These are phyloP conservation scores for Serrognathus titanus DNA, from an alignment of 2,888 invertebrate species.

Conservation along the genomic window DNA sequence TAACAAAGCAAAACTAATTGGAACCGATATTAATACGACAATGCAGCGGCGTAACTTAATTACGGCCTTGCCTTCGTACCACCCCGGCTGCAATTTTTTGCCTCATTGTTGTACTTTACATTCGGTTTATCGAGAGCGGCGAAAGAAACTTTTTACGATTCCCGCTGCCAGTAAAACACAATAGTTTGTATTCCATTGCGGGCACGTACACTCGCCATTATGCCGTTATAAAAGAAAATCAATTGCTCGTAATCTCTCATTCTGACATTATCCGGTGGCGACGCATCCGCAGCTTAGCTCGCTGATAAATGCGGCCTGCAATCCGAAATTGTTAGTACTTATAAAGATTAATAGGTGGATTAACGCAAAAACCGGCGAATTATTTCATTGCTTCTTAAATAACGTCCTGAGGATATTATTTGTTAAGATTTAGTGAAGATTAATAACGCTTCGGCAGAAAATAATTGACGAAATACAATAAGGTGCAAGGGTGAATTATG, in stretches of 20 bases:
- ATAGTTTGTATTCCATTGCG: slow-evolving; percentile 6
- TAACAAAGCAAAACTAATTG: no score
- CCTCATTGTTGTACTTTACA: neutral
- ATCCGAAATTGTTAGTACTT: slow-evolving; percentile 29
- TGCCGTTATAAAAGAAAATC: slow-evolving; percentile 17
- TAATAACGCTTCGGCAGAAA: no score
- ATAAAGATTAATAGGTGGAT: slow-evolving; percentile 22
- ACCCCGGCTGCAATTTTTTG: neutral
- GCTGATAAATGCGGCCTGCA: slow-evolving; percentile 26
- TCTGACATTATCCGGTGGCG: slow-evolving; percentile 13
- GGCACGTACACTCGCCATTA: slow-evolving; percentile 5
- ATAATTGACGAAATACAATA: no score
- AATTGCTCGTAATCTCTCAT: slow-evolving; percentile 18
- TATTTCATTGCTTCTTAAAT: slow-evolving; percentile 1
- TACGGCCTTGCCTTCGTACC: no score
- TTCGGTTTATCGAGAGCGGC: neutral
- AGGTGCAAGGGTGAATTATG: no score
- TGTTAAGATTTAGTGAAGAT: neutral
- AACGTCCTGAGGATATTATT: neutral
- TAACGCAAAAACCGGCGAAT: neutral
- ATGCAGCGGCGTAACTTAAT: no score
- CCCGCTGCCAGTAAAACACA: slow-evolving; percentile 1
- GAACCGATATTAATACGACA: no score
- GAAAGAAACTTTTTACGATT: slow-evolving; percentile 1
- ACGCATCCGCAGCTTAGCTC: slow-evolving; percentile 14